phyloP scores from a whole-genome alignment of 2,888 invertebrate species.

The Deilephila porcellus region DNA sequence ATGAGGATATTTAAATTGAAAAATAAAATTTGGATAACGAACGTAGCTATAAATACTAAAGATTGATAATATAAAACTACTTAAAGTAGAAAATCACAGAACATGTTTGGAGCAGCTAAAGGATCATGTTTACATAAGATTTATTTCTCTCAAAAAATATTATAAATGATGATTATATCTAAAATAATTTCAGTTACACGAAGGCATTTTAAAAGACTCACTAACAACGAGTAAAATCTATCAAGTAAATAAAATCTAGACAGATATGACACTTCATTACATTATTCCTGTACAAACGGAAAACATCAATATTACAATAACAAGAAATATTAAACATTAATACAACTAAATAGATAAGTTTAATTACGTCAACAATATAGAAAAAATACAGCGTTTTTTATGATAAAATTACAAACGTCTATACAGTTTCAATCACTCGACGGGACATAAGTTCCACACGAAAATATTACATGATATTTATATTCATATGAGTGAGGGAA shows the following conservation, averaged over 20 bases:
- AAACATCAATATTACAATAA: not conserved
- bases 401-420: not conserved
- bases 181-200: slow-evolving; percentile 3
- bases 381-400: slow-evolving; percentile 9
- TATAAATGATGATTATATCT: not conserved
- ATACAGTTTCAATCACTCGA: not conserved
- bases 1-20: too few relatives aligned
- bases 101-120: too few relatives aligned
- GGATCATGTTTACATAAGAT: not conserved
- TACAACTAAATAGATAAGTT: not conserved
- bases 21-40: too few relatives aligned
- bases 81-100: too few relatives aligned
- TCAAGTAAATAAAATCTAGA: not conserved
- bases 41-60: too few relatives aligned
- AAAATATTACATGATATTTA: slow-evolving; percentile 2
- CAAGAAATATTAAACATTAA: not conserved
- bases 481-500: not conserved
- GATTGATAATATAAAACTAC: too few relatives aligned
- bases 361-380: slow-evolving; percentile 7
- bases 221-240: slow-evolving; percentile 13
- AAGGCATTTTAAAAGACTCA: slow-evolving; percentile 9
- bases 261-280: not conserved
- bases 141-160: not conserved
- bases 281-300: not conserved
- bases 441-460: slow-evolving; percentile 2